Base-by-base conservation (phyloP, 2,113 vertebrate genomes). In the Tylochromis polylepis region DNA sequence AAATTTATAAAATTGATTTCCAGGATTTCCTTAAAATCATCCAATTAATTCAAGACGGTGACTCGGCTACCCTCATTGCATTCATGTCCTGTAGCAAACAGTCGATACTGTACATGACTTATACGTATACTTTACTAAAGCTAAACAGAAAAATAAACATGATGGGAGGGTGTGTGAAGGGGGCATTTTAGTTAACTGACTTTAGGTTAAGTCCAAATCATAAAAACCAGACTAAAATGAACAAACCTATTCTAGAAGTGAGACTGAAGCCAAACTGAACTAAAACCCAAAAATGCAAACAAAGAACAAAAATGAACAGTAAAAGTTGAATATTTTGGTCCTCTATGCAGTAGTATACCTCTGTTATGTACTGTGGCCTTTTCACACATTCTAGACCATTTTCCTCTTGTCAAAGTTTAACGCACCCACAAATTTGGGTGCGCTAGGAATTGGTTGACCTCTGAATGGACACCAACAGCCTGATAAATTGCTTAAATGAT, bases 281-380 rank as follows among this genome's bases (percentile, higher is more conserved):
- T 72, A 27, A 29, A 5, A 49, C 67, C 22, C 27, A 46, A 46
- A 46, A 27, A 27, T 46, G 24, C 41, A 75, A 49, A 75, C 15
- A 4, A 72, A 75, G 9, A 49, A 75, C 41, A 72, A 46, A 24
- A 24, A 15, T 72, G 24, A 72, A 85, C 3, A 1, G 8, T 22
- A 43, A 75, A 38, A 96, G 95, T 80, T 83, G 89, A 2, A 22
- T n/a, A 8, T 97, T 95, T 81, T 53, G 70, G 1, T 2, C 38
- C 7, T 49, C 31, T n/a, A 4, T 59, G 4, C 31, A 81, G 24
- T 72, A 34, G 36, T 96, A 95, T 1, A 20, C 86, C 1, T 81
- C 77, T 1, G 78, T 81, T 18, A 20, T 5, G 11, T 83, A 62
- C 79, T 94, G 89, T 36, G 38, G 80, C 9, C 22, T 72, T 72